These are phyloP conservation scores for Phenacoccus solenopsis DNA, from an alignment of 1,140 invertebrate species.

Conservation along the genomic window DNA sequence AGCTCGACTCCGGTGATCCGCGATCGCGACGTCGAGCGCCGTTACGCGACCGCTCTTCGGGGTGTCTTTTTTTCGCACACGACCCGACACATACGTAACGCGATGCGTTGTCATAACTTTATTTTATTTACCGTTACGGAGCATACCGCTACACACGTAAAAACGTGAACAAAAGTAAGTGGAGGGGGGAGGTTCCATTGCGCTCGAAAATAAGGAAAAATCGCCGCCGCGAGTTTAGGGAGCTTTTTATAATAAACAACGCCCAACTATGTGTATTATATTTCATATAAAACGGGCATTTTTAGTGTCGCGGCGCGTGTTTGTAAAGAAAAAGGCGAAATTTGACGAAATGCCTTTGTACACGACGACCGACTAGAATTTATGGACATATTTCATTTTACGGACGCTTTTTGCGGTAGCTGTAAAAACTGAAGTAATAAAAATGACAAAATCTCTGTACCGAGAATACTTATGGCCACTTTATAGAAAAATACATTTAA, in stretches of 20 bases:
- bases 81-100: no score
- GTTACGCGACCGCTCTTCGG: no score
- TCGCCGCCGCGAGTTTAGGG: background rate
- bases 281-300: background rate
- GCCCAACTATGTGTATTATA: background rate
- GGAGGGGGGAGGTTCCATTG: no score
- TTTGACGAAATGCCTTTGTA: background rate
- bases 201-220: background rate
- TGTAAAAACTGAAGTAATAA: background rate
- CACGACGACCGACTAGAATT: background rate
- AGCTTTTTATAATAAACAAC: background rate
- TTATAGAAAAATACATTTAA: background rate
- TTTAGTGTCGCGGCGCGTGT: background rate
- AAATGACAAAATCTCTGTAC: constrained; percentile 2
- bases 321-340: background rate
- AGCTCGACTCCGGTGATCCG: background rate
- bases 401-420: background rate
- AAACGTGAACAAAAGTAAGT: no score
- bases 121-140: no score
- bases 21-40: background rate
- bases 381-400: background rate
- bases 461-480: background rate
- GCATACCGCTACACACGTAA: background rate
- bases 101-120: background rate
- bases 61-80: background rate